Conservation (phyloP, 2,888 invertebrate species). For the Syrista parreyssii region DNA sequence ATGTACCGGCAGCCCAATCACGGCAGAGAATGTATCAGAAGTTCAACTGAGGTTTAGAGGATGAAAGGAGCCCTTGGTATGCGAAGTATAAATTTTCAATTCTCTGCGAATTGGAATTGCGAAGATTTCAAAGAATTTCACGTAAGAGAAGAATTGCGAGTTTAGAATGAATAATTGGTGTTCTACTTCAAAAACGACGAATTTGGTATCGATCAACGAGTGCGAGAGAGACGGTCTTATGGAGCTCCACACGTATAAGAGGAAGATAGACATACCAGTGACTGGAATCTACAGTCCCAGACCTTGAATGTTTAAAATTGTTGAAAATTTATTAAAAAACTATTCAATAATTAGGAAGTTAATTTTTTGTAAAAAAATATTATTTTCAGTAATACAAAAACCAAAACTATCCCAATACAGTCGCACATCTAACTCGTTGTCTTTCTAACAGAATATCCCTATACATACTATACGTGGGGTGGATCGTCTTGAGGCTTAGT, state of each 20-base stretch:
- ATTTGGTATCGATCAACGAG: background rate
- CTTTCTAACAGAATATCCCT: background rate
- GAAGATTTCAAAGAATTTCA: background rate
- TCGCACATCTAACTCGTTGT: background rate
- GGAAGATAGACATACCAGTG: background rate
- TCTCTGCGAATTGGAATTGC: background rate
- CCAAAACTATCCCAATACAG: background rate
- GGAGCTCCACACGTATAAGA: background rate
- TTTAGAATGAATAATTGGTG: background rate
- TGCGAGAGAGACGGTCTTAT: background rate
- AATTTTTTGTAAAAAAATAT: background rate
- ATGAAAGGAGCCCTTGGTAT: background rate
- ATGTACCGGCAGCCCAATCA: conserved; percentile 6
- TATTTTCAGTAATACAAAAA: background rate
- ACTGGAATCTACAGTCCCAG: background rate
- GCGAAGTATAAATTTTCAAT: background rate
- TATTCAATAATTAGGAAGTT: no score
- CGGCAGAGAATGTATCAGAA: conserved; percentile 1
- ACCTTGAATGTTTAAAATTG: no score
- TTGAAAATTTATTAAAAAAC: background rate
- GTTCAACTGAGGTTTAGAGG: background rate
- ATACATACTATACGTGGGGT: background rate
- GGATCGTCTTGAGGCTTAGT: background rate
- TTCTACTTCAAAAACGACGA: background rate
- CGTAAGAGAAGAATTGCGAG: no score